Evolutionary conservation across 2,888 invertebrate genomes (phyloP).

Genomic region (Melipona beecheii): DNA sequence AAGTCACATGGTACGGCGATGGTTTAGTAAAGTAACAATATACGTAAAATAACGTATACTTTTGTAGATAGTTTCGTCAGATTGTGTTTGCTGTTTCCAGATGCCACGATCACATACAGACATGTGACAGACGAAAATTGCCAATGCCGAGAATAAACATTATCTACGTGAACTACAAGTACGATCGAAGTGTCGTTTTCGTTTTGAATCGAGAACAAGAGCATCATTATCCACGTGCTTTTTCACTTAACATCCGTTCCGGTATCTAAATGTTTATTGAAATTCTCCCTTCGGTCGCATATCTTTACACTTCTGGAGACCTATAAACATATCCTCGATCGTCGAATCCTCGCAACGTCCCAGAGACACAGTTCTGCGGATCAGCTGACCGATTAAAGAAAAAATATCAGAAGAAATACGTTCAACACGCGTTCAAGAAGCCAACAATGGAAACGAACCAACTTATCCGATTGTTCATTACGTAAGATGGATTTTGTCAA

Average conservation of each 20-base stretch:
- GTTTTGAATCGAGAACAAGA: background rate
- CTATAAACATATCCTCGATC: background rate
- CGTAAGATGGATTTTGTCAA: conserved; percentile 4
- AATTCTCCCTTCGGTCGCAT: background rate
- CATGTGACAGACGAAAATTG: background rate
- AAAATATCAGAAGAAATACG: background rate
- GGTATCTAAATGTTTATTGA: conserved; percentile 1
- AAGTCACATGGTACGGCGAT: background rate
- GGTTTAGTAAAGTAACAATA: background rate
- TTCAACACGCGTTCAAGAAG: background rate
- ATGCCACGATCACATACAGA: conserved; percentile 1
- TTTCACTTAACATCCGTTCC: background rate
- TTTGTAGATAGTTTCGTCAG: background rate
- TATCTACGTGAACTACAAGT: background rate
- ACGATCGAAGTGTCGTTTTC: background rate
- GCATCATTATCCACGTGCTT: conserved; percentile 38
- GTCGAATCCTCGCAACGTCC: background rate
- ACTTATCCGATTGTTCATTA: conserved; percentile 7
- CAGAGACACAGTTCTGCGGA: background rate
- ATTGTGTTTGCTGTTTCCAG: background rate
- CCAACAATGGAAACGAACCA: background rate
- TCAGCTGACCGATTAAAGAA: conserved; percentile 25
- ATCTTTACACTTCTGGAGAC: background rate
- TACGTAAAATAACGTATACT: background rate
- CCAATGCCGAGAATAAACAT: background rate